Percentiles rank a stretch among this genome's conserved stretches.
Conservation (phyloP, 2,797 vertebrate species). For the Notoglanidium macrostoma region DNA sequence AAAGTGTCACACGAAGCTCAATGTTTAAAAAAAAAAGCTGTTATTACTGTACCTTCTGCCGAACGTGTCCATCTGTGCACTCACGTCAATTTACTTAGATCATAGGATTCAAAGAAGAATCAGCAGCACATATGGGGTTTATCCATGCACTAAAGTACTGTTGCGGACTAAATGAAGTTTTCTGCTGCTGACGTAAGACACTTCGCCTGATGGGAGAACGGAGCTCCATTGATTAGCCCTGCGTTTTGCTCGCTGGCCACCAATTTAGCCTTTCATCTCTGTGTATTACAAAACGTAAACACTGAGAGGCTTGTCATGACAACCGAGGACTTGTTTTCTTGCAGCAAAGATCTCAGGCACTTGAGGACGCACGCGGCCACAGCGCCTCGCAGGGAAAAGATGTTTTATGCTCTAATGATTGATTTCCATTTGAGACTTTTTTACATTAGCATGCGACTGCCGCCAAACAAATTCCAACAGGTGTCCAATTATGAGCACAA, state of each 20-base stretch:
- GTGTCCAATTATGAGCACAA: no score
- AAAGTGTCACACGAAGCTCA: not conserved
- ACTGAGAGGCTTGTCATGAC: slow-evolving; percentile 39
- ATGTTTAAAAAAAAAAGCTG: not conserved
- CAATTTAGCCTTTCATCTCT: slow-evolving; percentile 50
- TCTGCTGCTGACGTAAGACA: slow-evolving; percentile 23
- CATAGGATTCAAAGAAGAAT: not conserved
- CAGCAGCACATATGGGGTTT: not conserved
- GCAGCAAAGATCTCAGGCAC: not conserved
- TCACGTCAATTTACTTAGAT: not conserved
- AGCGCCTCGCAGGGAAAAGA: no score
- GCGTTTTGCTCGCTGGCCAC: slow-evolving; percentile 20
- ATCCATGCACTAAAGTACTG: not conserved
- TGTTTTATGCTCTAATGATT: not conserved
- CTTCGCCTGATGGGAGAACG: slow-evolving; percentile 23
- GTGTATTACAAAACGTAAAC: slow-evolving; percentile 1
- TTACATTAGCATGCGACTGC: not conserved
- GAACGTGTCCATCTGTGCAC: slow-evolving; percentile 1
- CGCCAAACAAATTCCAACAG: no score
- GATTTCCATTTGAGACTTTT: not conserved
- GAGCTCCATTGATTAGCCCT: slow-evolving; percentile 35
- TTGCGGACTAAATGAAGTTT: not conserved
- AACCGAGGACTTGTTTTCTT: not conserved
- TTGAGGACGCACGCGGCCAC: not conserved
- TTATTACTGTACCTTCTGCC: not conserved